phyloP scores from a whole-genome alignment of 2,113 vertebrate species.

The Panthera leo region DNA sequence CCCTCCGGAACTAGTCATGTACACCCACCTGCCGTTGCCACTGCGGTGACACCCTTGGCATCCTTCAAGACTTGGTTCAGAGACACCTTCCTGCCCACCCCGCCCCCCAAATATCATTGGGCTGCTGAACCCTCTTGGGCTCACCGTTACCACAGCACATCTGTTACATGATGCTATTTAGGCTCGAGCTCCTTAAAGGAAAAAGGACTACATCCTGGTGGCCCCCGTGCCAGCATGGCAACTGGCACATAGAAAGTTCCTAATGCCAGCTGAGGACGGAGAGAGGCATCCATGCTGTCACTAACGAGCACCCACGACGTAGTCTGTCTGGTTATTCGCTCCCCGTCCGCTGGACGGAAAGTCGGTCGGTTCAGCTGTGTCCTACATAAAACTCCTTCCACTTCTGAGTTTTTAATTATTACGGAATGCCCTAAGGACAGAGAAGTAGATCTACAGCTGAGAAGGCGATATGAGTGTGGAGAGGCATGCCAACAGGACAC shows the following conservation, averaged over 20 bases:
- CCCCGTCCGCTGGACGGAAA: not conserved
- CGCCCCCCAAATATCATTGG: not conserved
- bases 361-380: constrained; percentile 6
- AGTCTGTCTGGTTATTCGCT: not conserved
- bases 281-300: not conserved
- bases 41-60: not conserved
- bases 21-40: not conserved
- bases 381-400: constrained; percentile 23
- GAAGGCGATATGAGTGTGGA: not conserved
- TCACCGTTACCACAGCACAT: not conserved
- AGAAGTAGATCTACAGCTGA: constrained; percentile 16
- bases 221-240: not conserved
- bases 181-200: not conserved
- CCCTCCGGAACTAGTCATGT: not conserved
- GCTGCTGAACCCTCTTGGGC: not conserved
- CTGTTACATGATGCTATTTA: not conserved
- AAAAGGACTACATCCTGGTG: not conserved
- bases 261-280: not conserved
- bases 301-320: not conserved
- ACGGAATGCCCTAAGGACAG: not conserved
- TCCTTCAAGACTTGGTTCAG: not conserved
- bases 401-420: constrained; percentile 38
- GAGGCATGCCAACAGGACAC: not conserved
- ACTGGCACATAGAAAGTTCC: not conserved
- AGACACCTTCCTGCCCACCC: not conserved